Evolutionary conservation across 2,888 invertebrate genomes (phyloP).

Genomic region (Periphyllus acericola): DNA sequence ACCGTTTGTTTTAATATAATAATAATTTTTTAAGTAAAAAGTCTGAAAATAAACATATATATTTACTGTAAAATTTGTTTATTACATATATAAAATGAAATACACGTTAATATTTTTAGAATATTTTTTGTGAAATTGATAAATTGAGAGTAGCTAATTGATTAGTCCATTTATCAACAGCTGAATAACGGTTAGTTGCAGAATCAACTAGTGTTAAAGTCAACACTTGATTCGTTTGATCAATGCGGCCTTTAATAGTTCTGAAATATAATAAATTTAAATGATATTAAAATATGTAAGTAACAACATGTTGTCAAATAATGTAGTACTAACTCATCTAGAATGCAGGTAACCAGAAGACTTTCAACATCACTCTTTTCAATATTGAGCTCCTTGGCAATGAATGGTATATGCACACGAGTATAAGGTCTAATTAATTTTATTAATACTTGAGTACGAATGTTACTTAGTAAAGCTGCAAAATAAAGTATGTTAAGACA

Average conservation of each 20-base stretch:
- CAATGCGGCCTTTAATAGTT: conserved; percentile 86
- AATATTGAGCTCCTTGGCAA: conserved; percentile 93
- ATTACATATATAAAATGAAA: neutral
- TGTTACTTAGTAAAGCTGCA: conserved; percentile 89
- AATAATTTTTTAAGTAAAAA: conserved; percentile 3
- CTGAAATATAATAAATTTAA: conserved; percentile 68
- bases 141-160: conserved; percentile 88
- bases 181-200: conserved; percentile 87
- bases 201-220: conserved; percentile 84
- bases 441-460: conserved; percentile 92
- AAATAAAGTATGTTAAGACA: conserved; percentile 55
- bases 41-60: neutral
- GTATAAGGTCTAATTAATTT: conserved; percentile 98
- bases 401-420: conserved; percentile 96
- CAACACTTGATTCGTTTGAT: conserved; percentile 87
- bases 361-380: conserved; percentile 96
- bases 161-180: conserved; percentile 95
- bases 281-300: neutral
- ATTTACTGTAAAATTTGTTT: conserved; percentile 34
- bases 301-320: neutral
- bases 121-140: conserved; percentile 93
- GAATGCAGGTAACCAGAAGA: conserved; percentile 94
- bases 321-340: conserved; percentile 84
- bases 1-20: neutral
- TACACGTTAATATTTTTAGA: conserved; percentile 33